Base-by-base conservation (phyloP, 2,888 invertebrate genomes). In the Isotomurus palustris region DNA sequence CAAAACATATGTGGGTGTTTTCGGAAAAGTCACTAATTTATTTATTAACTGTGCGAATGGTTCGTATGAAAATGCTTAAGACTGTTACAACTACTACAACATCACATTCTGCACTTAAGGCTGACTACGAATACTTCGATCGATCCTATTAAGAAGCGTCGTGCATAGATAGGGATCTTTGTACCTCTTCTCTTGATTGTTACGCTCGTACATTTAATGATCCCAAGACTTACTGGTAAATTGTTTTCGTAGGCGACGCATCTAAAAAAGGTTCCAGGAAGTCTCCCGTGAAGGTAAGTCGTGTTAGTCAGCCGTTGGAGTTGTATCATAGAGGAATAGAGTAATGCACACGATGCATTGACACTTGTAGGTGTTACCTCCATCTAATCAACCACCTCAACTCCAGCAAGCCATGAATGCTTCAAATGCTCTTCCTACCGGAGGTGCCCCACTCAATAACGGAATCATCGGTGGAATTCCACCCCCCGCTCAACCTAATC, bases 211-310 rank as follows among this genome's bases (percentile, higher is more conserved):
- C n/a, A n/a, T n/a, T n/a, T n/a, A n/a, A n/a, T n/a, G n/a, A n/a
- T 27, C 35, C 45, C 32, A 32, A 24, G 22, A 47, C 47, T 43
- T n/a, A 19, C 35, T 48, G 21, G 28, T 55, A 27, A 40, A 48
- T 8, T 41, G 29, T 54, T 56, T 47, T 63, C 67, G 54, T 65
- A 69, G 67, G 69, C 60, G 65, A 64, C 45, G 54, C 67, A 50
- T 52, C 64, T 40, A 62, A 66, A 58, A 67, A 66, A 61, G 64
- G 67, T 58, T 59, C 60, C 35, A 64, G 68, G 47, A 70, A 69
- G 60, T 70, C 70, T 49, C 66, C 67, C 27, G 60, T 53, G 35
- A 70, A 70, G 68, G 70, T 70, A 64, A 62, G 61, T 49, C 22
- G 10, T 14, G 10, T 8, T 19, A 24, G 22, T 43, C 24, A 22